phyloP scores from a whole-genome alignment of 2,797 vertebrate species.

The Epinephelus awoara region DNA sequence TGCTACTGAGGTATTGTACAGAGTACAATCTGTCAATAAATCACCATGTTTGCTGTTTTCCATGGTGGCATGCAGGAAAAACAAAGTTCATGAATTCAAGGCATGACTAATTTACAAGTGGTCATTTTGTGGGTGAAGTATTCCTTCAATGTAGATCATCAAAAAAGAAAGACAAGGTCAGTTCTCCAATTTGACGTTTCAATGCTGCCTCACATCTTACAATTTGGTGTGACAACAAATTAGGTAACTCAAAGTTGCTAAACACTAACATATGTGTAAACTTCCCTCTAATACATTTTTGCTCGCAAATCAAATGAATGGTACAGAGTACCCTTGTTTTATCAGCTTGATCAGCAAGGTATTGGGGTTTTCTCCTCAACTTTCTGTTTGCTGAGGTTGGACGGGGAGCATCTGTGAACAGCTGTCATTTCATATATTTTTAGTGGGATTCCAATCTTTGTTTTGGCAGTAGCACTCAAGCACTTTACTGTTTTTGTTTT shows the following conservation, averaged over 20 bases:
- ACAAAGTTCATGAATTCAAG: too few species aligned
- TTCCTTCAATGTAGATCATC: too few species aligned
- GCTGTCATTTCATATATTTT: slow-evolving; percentile 36
- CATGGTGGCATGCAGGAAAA: too few species aligned
- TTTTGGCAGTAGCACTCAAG: slow-evolving; percentile 39
- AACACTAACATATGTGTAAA: not conserved
- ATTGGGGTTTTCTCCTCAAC: not conserved
- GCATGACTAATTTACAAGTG: too few species aligned
- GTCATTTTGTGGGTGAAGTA: too few species aligned
- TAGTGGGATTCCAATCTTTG: slow-evolving; percentile 36
- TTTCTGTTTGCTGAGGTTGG: slow-evolving; percentile 20
- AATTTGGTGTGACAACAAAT: not conserved
- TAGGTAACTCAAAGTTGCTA: not conserved
- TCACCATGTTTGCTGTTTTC: too few species aligned
- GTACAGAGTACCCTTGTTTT: not conserved
- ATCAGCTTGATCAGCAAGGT: not conserved
- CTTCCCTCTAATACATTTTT: not conserved
- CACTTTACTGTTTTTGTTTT: slow-evolving; percentile 35
- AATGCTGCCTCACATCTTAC: not conserved
- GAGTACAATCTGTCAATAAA: too few species aligned
- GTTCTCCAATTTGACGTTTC: too few species aligned
- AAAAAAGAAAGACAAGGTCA: too few species aligned
- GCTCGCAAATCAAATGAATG: not conserved
- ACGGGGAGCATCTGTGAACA: slow-evolving; percentile 41
- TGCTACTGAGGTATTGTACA: too few species aligned